phyloP scores from a whole-genome alignment of 2,888 invertebrate species.

The Didymodactylos carnosus region DNA sequence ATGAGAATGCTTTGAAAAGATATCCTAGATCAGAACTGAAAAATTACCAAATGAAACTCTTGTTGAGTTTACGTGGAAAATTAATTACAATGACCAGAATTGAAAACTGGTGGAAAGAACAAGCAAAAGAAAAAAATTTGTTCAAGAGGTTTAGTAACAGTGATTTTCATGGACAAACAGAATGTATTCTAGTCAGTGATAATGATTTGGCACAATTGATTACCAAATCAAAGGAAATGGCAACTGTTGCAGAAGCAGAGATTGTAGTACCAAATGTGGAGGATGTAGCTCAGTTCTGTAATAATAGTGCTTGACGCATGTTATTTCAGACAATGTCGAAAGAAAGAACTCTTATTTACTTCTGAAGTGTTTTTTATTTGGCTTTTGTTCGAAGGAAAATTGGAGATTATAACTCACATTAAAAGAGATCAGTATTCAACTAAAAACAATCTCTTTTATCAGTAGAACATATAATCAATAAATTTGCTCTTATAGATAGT shows the following conservation, averaged over 20 bases:
- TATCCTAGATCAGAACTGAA: not conserved
- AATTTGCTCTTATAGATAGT: too few species aligned
- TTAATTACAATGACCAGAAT: not conserved
- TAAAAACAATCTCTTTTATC: too few species aligned
- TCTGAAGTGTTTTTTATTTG: too few species aligned
- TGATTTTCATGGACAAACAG: not conserved
- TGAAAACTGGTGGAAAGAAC: not conserved
- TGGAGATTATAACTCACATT: too few species aligned
- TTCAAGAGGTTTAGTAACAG: not conserved
- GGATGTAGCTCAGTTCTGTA: too few species aligned
- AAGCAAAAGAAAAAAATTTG: not conserved
- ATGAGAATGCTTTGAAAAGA: not conserved
- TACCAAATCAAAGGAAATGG: not conserved
- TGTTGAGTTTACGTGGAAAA: not conserved
- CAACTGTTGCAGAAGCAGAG: not conserved
- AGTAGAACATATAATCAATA: too few species aligned
- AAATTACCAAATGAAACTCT: not conserved
- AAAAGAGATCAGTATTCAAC: too few species aligned
- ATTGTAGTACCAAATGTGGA: too few species aligned
- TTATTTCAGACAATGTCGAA: too few species aligned
- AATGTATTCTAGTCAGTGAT: not conserved
- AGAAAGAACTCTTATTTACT: too few species aligned
- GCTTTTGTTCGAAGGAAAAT: too few species aligned
- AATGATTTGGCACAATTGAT: not conserved
- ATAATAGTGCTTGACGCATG: too few species aligned